These are phyloP conservation scores for Drosophila dunni DNA, from an alignment of 1,140 invertebrate species.

Conservation along the genomic window DNA sequence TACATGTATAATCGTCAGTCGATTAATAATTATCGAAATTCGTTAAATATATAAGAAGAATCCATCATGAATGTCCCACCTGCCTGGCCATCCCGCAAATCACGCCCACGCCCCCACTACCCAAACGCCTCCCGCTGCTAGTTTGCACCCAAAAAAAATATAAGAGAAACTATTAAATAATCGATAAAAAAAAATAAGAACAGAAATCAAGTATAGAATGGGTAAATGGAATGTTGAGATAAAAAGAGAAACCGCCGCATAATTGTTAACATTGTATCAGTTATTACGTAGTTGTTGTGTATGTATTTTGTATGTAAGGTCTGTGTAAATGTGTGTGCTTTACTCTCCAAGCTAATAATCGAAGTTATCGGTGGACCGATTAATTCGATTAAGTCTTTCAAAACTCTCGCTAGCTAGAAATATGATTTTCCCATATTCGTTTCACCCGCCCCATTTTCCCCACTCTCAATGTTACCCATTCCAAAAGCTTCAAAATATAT, in stretches of 20 bases:
- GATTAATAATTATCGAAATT: slow-evolving; percentile 35
- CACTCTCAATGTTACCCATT: slow-evolving; percentile 16
- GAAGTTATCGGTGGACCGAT: slow-evolving; percentile 37
- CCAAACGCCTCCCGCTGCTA: slow-evolving; percentile 18
- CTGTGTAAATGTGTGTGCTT: slow-evolving; percentile 76
- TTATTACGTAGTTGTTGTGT: slow-evolving; percentile 82
- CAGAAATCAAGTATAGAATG: slow-evolving; percentile 5
- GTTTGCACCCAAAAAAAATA: slow-evolving; percentile 42
- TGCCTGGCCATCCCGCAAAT: slow-evolving; percentile 59
- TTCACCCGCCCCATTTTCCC: neutral
- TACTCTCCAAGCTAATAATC: slow-evolving; percentile 53
- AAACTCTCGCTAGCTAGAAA: slow-evolving; percentile 45
- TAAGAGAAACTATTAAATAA: slow-evolving; percentile 6
- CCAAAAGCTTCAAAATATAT: slow-evolving; percentile 9
- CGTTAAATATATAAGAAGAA: slow-evolving; percentile 53
- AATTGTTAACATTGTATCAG: slow-evolving; percentile 83
- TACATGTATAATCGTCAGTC: slow-evolving; percentile 22
- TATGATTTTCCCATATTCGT: slow-evolving; percentile 8
- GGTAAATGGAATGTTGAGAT: slow-evolving; percentile 16
- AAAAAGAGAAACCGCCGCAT: slow-evolving; percentile 64
- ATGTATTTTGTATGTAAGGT: slow-evolving; percentile 78
- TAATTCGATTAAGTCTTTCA: slow-evolving; percentile 39
- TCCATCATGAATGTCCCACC: slow-evolving; percentile 75
- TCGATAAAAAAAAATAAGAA: slow-evolving; percentile 10
- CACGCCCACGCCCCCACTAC: neutral